Conservation (phyloP, 2,888 invertebrate genomes). For the Adela reaumurella region DNA sequence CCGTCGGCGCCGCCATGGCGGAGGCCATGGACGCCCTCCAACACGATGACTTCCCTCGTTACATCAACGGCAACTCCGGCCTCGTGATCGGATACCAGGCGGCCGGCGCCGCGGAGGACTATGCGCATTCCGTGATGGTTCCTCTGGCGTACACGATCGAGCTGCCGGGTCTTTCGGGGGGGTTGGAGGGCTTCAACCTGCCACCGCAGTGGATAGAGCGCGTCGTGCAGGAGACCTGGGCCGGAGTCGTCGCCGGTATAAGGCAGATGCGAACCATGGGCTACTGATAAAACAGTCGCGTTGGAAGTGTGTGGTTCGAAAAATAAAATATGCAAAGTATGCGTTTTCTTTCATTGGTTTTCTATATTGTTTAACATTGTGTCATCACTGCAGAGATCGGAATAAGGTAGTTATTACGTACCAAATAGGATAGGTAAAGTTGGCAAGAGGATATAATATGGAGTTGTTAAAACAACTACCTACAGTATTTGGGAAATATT, state of each 20-base stretch:
- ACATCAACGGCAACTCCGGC: constrained; percentile 50
- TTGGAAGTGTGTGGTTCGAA: constrained; percentile 19
- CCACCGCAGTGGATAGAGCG: constrained; percentile 50
- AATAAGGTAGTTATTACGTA: no score
- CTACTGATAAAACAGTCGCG: no score
- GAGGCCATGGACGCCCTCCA: constrained; percentile 28
- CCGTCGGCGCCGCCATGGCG: constrained; percentile 34
- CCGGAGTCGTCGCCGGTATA: constrained; percentile 48
- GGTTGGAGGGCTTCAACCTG: constrained; percentile 52
- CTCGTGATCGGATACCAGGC: constrained; percentile 51
- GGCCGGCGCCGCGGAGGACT: constrained; percentile 65
- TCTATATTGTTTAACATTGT: no score
- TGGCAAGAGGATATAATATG: no score
- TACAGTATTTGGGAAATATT: no score
- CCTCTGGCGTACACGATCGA: constrained; percentile 62
- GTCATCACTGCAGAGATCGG: no score
- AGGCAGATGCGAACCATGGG: constrained; percentile 17
- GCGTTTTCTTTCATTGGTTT: not conserved
- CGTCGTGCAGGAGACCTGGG: constrained; percentile 59
- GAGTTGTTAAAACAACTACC: no score
- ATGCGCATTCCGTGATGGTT: constrained; percentile 54
- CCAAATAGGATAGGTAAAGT: no score
- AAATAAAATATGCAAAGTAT: constrained; percentile 3
- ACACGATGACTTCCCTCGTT: constrained; percentile 32
- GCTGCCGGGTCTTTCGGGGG: constrained; percentile 51